A percentile compares a stretch with the other conserved stretches of the same genome.
These are phyloP conservation scores for Trachelus iudaicus DNA, from an alignment of 2,888 invertebrate genomes.

Conservation along the genomic window DNA sequence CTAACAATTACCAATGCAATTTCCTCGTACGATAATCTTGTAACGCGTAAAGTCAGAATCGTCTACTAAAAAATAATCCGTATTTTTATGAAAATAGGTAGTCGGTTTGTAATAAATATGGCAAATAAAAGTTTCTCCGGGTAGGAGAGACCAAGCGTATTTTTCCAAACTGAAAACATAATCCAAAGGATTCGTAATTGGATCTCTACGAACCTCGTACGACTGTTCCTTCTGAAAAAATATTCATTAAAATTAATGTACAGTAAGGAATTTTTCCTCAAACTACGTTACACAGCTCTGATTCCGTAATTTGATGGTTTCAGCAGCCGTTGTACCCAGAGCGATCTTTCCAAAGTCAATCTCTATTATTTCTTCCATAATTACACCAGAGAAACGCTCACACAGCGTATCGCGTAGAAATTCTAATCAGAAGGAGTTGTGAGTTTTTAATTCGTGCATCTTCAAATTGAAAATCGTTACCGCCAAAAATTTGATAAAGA, in stretches of 20 bases:
- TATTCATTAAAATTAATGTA: background rate
- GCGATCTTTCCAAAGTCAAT: constrained; percentile 47
- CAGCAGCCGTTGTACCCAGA: constrained; percentile 35
- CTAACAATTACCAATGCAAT: constrained; percentile 47
- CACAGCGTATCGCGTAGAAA: background rate
- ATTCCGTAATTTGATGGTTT: constrained; percentile 47
- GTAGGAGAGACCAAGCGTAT: constrained; percentile 47
- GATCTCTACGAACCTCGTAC: constrained; percentile 49
- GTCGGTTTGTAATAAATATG: constrained; percentile 58
- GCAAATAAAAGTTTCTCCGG: constrained; percentile 42
- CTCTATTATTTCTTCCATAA: constrained; percentile 10
- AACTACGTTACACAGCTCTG: constrained; percentile 42
- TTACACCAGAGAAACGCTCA: background rate
- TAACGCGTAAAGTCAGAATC: constrained; percentile 39
- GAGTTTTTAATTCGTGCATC: background rate
- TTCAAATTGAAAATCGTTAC: background rate
- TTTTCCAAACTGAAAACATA: constrained; percentile 56
- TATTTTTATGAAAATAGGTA: constrained; percentile 46
- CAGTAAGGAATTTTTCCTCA: background rate
- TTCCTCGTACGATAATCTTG: constrained; percentile 51
- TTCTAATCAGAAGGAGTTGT: background rate
- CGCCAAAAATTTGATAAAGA: background rate
- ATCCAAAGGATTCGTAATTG: constrained; percentile 54
- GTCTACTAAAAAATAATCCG: constrained; percentile 58
- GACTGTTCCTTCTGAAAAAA: constrained; percentile 37